Percentiles rank a stretch among this genome's conserved stretches.
These are phyloP conservation scores for Strix aluco DNA, from an alignment of 2,113 vertebrate species.

Conservation along the genomic window DNA sequence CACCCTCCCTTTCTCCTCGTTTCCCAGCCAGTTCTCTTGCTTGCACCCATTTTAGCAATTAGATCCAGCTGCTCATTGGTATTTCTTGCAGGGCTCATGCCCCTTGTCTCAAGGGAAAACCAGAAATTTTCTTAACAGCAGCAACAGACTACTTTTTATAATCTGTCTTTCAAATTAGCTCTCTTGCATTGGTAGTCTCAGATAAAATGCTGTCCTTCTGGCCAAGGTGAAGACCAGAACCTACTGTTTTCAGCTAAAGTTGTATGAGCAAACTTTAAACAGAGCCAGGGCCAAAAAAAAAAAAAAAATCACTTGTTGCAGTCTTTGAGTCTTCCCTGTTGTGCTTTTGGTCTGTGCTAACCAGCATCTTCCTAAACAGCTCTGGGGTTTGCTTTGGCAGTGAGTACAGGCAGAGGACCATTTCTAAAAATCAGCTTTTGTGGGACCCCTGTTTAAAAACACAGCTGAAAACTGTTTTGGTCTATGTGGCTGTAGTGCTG, in stretches of 20 bases:
- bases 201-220: background rate
- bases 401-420: background rate
- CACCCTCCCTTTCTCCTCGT: background rate
- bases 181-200: background rate
- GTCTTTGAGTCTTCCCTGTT: background rate
- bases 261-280: background rate
- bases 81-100: background rate
- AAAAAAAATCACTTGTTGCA: fast-evolving
- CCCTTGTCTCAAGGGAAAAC: background rate
- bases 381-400: background rate
- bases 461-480: background rate
- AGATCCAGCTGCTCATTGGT: background rate
- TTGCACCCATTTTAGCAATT: background rate
- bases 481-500: background rate
- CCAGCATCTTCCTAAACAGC: background rate
- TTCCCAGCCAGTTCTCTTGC: background rate
- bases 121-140: background rate
- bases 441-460: background rate
- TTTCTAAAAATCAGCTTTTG: background rate
- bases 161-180: background rate
- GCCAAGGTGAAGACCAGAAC: background rate
- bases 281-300: background rate
- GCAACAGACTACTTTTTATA: background rate
- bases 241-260: background rate
- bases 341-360: background rate